Base-by-base conservation (phyloP, 2,888 invertebrate genomes). In the Sthenelais limicola region DNA sequence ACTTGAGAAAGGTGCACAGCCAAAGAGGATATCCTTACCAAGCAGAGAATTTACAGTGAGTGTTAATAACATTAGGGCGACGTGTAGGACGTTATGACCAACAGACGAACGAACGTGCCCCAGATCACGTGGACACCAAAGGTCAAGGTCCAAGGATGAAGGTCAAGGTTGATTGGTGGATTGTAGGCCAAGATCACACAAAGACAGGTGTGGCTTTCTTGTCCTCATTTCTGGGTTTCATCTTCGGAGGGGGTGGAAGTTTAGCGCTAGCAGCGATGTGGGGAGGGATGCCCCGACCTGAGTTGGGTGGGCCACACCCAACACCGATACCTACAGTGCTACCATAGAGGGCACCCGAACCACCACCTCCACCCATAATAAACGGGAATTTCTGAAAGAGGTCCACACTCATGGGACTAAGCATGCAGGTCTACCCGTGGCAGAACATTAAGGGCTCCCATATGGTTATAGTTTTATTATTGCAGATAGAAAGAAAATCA, bases 351-450 rank as follows among this genome's bases (percentile, higher is more conserved):
- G 15, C 43, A 48, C 47, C 67, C 7, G 32, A 32, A 9, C 38
- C n/a, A 15, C 47, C 67, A 47, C 67, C 67, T 30, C 47, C 47
- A 67, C 47, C 67, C 67, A 67, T 48, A n/a, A 43, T 48, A 48
- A 67, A 67, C 67, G 67, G 67, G 48, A 67, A 67, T 32, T 67
- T 67, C 67, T 67, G 67, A 67, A 67, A 67, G 28, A 67, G 30
- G 47, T 32, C 67, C 21, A 62, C 62, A 62, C 62, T 62, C 4
- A 18, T 5, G 62, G 62, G n/a, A 26, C 62, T 62, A 35, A 62
- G 26, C 62, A 62, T 5, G 38, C 38, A 15, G 52, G 35, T n/a
- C n/a, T n/a, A n/a, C n/a, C n/a, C n/a, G n/a, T n/a, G n/a, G n/a
- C n/a, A n/a, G n/a, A n/a, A n/a, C n/a, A n/a, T n/a, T n/a, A n/a